Evolutionary conservation across 2,888 invertebrate species (phyloP), one percentile per base, ranked within the genome.

Genomic region (Pachydiplax longipennis): DNA sequence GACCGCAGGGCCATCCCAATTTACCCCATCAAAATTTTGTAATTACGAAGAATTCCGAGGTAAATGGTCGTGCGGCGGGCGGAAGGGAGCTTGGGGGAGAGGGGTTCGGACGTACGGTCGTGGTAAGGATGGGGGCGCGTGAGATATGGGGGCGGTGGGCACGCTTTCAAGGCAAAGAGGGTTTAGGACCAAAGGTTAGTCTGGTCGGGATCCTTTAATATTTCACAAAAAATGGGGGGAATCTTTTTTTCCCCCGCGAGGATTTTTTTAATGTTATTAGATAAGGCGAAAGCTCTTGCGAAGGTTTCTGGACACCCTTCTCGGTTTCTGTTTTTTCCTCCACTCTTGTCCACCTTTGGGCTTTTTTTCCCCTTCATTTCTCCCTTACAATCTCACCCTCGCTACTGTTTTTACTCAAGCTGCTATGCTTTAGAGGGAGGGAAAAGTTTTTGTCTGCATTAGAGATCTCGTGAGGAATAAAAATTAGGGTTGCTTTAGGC

Each of bases 261-360:
- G 35, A 37, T 37, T 87, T 87, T 61, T 53, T 61, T 61, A 37
- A 61, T 87, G 61, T 61, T 87, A 87, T 87, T 35, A 87, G 87
- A 87, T 87, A 87, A 87, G 61, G 87, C 37, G 65, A 87, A 87
- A n/a, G 35, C 87, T 37, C 61, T 65, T 87, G 87, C 61, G 61
- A 87, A 87, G 31, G 22, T 65, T 87, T 87, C 61, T 15, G 61
- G 37, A 31, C 58, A 58, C 35, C 65, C 61, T 61, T 35, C n/a
- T 37, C 25, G 53, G 6, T 10, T 35, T 31, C 18, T n/a, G 73
- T 35, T 35, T 37, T 65, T n/a, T n/a, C 73, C 73, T 73, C 73
- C 10, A 12, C n/a, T 10, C 31, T n/a, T n/a, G 8, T n/a, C 22
- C 65, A n/a, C 65, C 65, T 25, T 65, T 25, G n/a, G 65, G 6